A percentile compares a stretch with the other conserved stretches of the same genome.
Conservation (phyloP, 2,113 vertebrate genomes). For the Sterna hirundo region DNA sequence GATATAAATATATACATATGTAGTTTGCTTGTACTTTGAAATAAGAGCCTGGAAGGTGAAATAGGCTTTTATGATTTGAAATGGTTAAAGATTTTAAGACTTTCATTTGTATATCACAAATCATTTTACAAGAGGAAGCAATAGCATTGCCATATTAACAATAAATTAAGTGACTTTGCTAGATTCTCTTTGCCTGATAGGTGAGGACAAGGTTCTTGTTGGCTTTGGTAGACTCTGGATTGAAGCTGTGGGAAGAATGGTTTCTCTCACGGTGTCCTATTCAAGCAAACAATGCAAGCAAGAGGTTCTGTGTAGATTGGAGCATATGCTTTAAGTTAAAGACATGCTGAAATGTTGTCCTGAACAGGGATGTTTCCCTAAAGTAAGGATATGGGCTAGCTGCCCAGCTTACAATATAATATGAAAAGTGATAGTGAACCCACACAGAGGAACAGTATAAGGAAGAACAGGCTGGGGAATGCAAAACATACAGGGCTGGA, state of each 20-base stretch:
- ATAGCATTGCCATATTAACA: background rate
- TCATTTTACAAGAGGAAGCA: background rate
- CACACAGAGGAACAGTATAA: background rate
- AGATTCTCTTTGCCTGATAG: background rate
- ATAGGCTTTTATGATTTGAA: background rate
- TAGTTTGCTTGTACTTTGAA: background rate
- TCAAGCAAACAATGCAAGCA: background rate
- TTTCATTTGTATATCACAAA: background rate
- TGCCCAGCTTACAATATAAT: background rate
- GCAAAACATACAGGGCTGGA: background rate
- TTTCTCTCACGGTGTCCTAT: background rate
- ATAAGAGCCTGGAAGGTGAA: background rate
- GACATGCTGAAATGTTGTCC: background rate
- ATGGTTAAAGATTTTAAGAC: background rate
- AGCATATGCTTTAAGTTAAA: constrained; percentile 5
- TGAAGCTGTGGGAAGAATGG: background rate
- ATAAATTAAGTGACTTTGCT: background rate
- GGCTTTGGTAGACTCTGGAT: background rate
- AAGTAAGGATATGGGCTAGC: background rate
- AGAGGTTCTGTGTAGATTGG: background rate
- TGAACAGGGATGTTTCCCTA: constrained; percentile 5
- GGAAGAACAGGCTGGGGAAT: background rate
- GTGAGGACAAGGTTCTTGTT: background rate
- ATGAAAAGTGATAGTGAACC: background rate
- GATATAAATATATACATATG: background rate